Base-by-base conservation (phyloP, 2,888 invertebrate genomes). In the Proisotoma minuta region DNA sequence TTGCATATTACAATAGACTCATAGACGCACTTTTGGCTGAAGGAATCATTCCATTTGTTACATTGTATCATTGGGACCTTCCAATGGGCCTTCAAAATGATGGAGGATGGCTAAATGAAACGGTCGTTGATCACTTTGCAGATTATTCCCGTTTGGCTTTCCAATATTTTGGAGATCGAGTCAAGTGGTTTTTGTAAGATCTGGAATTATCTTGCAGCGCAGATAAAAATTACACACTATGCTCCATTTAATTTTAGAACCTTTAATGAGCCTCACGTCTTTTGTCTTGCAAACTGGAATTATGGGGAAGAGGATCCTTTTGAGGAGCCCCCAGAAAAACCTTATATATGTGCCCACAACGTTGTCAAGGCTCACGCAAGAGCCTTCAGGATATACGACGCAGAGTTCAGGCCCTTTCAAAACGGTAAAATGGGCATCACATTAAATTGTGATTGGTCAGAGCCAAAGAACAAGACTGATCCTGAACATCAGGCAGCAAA, bases 1-100 rank as follows among this genome's bases (percentile, higher is more conserved):
- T 92, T 12, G 79, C 83, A 61, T 89, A 90, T 77, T 93, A 93
- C 77, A 85, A 84, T 74, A 83, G 85, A 69, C 78, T 93, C 49
- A 87, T 92, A 57, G 81, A 88, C 74, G 87, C 85, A 73, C 80
- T 91, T 5, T 68, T 86, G 5, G 79, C 77, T 1, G 79, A 81
- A 57, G 81, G 80, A 15, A 84, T 87, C 60, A 76, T 78, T 59
- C 86, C 87, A 0, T 75, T 84, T 63, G 81, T 84, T 50, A 71
- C 59, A 57, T 18, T 56, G 8, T 56, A 56, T 18, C 39, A 27
- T 23, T 56, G 56, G 47, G 83, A 83, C 71, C 74, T 82, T 47
- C 83, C 82, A 0, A 78, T 80, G 59, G 78, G 78, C 48, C 75
- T 8, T 2, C 79, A 82, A 80, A 29, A 39, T 3, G 75, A 81